Conservation (phyloP, 37 sponge, comb jelly and placozoan genomes). For the Tethya wilhelma region DNA sequence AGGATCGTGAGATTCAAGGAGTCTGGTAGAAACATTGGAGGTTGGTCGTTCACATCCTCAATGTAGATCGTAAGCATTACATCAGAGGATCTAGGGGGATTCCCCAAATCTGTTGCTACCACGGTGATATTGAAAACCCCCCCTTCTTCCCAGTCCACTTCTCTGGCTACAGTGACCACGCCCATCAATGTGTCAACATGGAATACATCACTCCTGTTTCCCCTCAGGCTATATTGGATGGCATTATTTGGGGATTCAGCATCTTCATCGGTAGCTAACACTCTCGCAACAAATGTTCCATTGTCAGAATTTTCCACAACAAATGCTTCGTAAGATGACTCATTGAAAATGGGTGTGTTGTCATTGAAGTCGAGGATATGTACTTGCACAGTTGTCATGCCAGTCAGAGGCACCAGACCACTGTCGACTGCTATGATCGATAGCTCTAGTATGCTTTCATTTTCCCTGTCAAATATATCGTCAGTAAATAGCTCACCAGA, state of each 20-base stretch:
- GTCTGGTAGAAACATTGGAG: constrained; percentile 45
- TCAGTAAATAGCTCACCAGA: constrained; percentile 49
- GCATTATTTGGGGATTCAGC: constrained; percentile 53
- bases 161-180: constrained; percentile 36
- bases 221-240: constrained; percentile 39
- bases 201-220: constrained; percentile 35
- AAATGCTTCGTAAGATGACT: constrained; percentile 18
- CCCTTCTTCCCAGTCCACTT: constrained; percentile 64
- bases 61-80: constrained; percentile 50
- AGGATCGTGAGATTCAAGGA: constrained; percentile 44
- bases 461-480: constrained; percentile 65
- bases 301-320: constrained; percentile 58
- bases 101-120: constrained; percentile 46
- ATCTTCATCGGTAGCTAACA: constrained; percentile 60
- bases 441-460: constrained; percentile 25
- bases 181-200: constrained; percentile 39
- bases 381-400: constrained; percentile 38
- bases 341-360: constrained; percentile 45
- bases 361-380: constrained; percentile 58
- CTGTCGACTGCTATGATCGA: constrained; percentile 61
- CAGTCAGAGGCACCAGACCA: constrained; percentile 47
- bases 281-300: constrained; percentile 33
- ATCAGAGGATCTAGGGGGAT: constrained; percentile 22
- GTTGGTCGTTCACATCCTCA: constrained; percentile 66
- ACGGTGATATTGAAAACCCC: constrained; percentile 18